Conservation (phyloP, 2,888 invertebrate genomes). For the Eristalis intricaria region DNA sequence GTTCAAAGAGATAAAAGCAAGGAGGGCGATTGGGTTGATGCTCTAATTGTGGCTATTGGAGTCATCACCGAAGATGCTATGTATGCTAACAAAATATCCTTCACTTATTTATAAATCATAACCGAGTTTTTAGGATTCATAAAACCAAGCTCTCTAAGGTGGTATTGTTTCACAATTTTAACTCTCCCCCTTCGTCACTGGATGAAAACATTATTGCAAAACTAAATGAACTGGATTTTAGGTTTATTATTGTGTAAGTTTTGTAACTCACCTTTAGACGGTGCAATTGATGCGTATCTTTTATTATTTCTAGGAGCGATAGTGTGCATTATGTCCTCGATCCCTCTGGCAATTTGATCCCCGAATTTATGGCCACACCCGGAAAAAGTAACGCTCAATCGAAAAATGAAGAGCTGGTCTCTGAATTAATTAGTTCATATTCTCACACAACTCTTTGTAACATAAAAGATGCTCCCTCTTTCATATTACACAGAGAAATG, state of each 20-base stretch:
- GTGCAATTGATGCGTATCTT: not conserved
- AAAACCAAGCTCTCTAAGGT: slow-evolving; percentile 83
- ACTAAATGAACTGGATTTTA: slow-evolving; percentile 83
- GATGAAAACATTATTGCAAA: slow-evolving; percentile 82
- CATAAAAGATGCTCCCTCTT: slow-evolving; percentile 84
- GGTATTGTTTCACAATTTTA: slow-evolving; percentile 86
- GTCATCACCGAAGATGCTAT: slow-evolving; percentile 80
- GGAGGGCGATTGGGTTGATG: slow-evolving; percentile 86
- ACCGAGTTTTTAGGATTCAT: slow-evolving; percentile 75
- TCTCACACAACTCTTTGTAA: slow-evolving; percentile 80
- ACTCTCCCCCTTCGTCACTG: slow-evolving; percentile 82
- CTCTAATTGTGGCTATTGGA: slow-evolving; percentile 83
- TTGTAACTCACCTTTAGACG: not conserved
- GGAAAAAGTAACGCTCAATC: slow-evolving; percentile 73
- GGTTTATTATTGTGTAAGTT: slow-evolving; percentile 85
- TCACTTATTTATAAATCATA: not conserved
- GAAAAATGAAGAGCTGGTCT: slow-evolving; percentile 82
- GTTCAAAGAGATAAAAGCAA: slow-evolving; percentile 80
- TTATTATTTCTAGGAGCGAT: slow-evolving; percentile 77
- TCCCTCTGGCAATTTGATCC: slow-evolving; percentile 75
- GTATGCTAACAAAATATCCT: slow-evolving; percentile 66
- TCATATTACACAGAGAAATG: slow-evolving; percentile 84
- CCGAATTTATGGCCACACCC: slow-evolving; percentile 73
- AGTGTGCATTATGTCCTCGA: slow-evolving; percentile 79
- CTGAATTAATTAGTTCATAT: slow-evolving; percentile 76